Percentiles rank a stretch among this genome's conserved stretches.
phyloP scores from a whole-genome alignment of 64 coral and sea anemone genomes.

The Pocillopora damicornis region DNA sequence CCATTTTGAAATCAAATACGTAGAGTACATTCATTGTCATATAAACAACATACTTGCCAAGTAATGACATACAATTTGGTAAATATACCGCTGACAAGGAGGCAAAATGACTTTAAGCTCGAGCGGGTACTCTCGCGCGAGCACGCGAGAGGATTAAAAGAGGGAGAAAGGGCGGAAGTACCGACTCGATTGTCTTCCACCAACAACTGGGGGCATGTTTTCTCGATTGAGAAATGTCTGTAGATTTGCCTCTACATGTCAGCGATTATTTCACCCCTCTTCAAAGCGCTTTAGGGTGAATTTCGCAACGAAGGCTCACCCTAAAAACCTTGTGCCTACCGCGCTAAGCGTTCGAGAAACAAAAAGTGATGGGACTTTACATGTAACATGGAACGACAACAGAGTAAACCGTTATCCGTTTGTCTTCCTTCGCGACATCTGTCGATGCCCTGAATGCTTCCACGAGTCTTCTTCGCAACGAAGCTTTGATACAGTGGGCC shows the following conservation, averaged over 20 bases:
- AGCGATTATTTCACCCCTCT: no score
- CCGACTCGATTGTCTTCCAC: no score
- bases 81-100: no score
- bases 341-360: not conserved
- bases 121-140: no score
- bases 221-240: no score
- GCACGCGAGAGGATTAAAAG: no score
- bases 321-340: not conserved
- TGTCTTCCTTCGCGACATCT: constrained; percentile 65
- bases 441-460: constrained; percentile 6
- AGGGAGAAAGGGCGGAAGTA: no score
- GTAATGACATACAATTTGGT: no score
- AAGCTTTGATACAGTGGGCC: constrained; percentile 26
- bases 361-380: constrained; percentile 12
- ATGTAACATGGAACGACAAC: constrained; percentile 21
- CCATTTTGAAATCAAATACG: not conserved
- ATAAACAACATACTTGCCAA: no score
- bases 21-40: not conserved
- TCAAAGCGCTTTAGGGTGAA: not conserved
- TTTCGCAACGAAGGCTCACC: not conserved
- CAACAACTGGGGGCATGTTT: no score
- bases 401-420: constrained; percentile 56
- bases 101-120: no score
- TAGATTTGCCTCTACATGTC: no score
- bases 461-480: constrained; percentile 33